Evolutionary conservation across 2,797 vertebrate species (phyloP), one percentile per base, ranked within the genome.

Genomic region (Pseudopleuronectes americanus): DNA sequence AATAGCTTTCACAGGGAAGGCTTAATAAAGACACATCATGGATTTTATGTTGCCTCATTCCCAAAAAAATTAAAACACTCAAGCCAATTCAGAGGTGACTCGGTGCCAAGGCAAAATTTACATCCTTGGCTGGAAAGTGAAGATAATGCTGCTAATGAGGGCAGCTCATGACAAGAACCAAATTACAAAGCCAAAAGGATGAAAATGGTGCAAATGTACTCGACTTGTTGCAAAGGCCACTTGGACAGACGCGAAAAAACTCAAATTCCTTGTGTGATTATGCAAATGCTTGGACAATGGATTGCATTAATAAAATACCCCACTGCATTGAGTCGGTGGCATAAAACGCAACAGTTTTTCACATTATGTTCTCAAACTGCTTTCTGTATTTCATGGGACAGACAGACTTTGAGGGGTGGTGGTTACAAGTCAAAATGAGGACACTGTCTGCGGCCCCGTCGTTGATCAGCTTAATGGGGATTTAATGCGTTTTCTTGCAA

Each of bases 401-500:
- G 79, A 55, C 3, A 56, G 67, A 69, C 38, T 81, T 83, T 77
- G 48, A 69, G 71, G 79, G 62, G 65, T 53, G 52, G 63, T 67
- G 52, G 71, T 69, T 76, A 31, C 53, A 54, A 49, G 69, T 84
- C 70, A 71, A 87, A 92, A 92, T 56, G 81, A 87, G 88, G 89
- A 83, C 84, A 58, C 82, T 55, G 77, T 87, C 81, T 84, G 74
- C 16, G 33, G 71, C 71, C 81, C 78, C 57, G 24, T 33, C 47
- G 74, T 53, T 89, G 82, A 91, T 88, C 89, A 87, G 89, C 88
- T 92, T 93, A 92, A 90, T 86, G 78, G 74, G 70, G 89, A 91
- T 86, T 92, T 90, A 83, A 86, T 87, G 77, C 36, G 57, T 81
- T 78, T 79, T 86, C 84, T 86, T 86, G 79, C 84, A 89, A 91